A percentile compares a stretch with the other conserved stretches of the same genome.
Conservation (phyloP, 2,113 vertebrate genomes). For the Eulemur macaco region DNA sequence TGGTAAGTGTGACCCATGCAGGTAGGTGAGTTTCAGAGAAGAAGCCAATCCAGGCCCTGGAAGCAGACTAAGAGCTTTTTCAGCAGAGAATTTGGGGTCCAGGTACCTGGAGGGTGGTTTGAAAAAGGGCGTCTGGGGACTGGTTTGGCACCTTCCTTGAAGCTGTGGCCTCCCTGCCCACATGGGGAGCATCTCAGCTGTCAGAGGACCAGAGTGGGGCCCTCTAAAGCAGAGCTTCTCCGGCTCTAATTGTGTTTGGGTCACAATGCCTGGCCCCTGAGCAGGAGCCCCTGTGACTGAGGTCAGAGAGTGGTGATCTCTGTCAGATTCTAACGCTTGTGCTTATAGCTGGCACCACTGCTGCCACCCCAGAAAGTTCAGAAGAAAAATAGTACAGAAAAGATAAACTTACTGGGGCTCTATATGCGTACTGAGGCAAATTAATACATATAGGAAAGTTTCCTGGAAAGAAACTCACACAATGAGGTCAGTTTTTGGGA, state of each 20-base stretch:
- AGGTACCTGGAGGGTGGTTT: not conserved
- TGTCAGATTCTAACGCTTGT: not conserved
- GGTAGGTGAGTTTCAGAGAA: not conserved
- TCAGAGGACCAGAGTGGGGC: not conserved
- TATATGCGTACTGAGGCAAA: not conserved
- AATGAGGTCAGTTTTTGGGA: not conserved
- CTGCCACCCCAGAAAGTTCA: not conserved
- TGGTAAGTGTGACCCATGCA: not conserved
- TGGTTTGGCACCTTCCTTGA: not conserved
- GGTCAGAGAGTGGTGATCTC: not conserved
- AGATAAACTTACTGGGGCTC: not conserved
- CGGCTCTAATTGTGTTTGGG: not conserved
- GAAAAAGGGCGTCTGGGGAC: not conserved
- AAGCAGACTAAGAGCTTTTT: not conserved
- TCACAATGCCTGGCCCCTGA: not conserved
- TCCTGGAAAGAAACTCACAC: not conserved
- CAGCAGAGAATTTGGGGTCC: not conserved
- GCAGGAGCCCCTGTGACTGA: rapidly evolving
- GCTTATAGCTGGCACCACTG: rapidly evolving
- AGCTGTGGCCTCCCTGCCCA: not conserved
- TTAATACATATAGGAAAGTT: not conserved
- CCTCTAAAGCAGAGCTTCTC: not conserved
- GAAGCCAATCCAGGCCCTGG: not conserved
- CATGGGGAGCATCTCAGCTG: not conserved
- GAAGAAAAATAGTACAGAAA: not conserved